Conservation (phyloP, 2,888 invertebrate species). For the Himalopsyche japonica region DNA sequence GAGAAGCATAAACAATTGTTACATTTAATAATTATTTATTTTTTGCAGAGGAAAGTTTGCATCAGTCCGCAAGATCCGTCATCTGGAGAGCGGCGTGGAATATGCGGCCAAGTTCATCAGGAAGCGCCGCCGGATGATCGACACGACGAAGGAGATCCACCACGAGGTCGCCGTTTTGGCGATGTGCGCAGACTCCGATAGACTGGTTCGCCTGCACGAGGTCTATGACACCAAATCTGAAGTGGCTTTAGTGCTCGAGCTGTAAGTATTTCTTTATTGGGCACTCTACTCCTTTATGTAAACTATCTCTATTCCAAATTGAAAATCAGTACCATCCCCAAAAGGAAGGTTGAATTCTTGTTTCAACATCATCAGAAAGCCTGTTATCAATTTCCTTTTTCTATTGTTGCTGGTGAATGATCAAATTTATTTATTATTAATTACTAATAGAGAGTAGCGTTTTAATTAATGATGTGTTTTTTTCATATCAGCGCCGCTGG, state of each 20-base stretch:
- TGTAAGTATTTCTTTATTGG: conserved; percentile 61
- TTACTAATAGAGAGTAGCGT: too few species aligned
- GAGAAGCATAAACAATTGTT: too few species aligned
- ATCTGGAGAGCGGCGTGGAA: conserved; percentile 82
- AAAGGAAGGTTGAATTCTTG: too few species aligned
- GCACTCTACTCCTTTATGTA: too few species aligned
- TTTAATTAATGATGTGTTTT: too few species aligned
- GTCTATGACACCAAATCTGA: conserved; percentile 48
- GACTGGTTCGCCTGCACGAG: conserved; percentile 90
- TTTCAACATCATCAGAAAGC: too few species aligned
- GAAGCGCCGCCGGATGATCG: conserved; percentile 84
- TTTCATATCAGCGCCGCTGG: conserved; percentile 88
- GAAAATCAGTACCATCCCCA: too few species aligned
- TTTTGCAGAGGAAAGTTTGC: conserved; percentile 91
- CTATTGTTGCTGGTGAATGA: too few species aligned
- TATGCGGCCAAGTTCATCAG: conserved; percentile 97
- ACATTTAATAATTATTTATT: conserved; percentile 6
- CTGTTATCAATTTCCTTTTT: too few species aligned
- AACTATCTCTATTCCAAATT: too few species aligned
- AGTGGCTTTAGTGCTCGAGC: conserved; percentile 83
- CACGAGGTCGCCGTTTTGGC: conserved; percentile 94
- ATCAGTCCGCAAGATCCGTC: conserved; percentile 87
- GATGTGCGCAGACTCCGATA: conserved; percentile 78
- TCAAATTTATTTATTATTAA: too few species aligned
- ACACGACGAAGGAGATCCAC: conserved; percentile 84